Base-by-base conservation (phyloP, 1,140 invertebrate species). In the Aphelenchoides avenae region DNA sequence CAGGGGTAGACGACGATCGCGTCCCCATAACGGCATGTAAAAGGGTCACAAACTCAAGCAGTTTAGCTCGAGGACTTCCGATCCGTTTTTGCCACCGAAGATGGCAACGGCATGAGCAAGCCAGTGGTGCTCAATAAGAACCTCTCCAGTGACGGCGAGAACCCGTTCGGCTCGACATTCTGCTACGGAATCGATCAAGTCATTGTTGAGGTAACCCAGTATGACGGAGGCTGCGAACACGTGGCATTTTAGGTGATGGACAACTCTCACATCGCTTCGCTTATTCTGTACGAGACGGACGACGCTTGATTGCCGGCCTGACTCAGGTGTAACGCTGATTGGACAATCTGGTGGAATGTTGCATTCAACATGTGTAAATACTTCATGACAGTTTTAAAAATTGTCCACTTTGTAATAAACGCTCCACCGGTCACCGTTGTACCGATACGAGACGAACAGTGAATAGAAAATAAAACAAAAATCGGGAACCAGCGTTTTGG, bases 151-250 rank as follows among this genome's bases (percentile, higher is more conserved):
- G 64, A 63, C n/a, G 66, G 68, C 7, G 64, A 67, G 44, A 72
- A 72, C 37, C 68, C 68, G n/a, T 67, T 67, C 42, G 68, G 64
- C 9, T 55, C 64, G n/a, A 68, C 64, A 3, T 67, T 66, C 44
- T 67, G 64, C 43, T 67, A 67, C 47, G 64, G 64, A 11, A 68
- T 18, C 7, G 52, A 66, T 6, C 68, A 71, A 52, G 20, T 67
- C 15, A 67, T 67, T 44, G 69, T 67, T 24, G 64, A 67, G 34
- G 67, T 64, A 47, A 15, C 1, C 31, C 31, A 43, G n/a, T n/a
- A 43, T 7, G 15, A 18, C 41, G 7, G 7, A 7, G 56, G 56
- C 50, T 15, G 29, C 7, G 9, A 24, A 15, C 22, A 44, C 22
- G 20, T 44, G 1, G 15, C 22, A 44, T n/a, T 56, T 56, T 54